A percentile compares a stretch with the other conserved stretches of the same genome.
phyloP scores from a whole-genome alignment of 1,140 invertebrate species.

The Caenorhabditis briggsae region DNA sequence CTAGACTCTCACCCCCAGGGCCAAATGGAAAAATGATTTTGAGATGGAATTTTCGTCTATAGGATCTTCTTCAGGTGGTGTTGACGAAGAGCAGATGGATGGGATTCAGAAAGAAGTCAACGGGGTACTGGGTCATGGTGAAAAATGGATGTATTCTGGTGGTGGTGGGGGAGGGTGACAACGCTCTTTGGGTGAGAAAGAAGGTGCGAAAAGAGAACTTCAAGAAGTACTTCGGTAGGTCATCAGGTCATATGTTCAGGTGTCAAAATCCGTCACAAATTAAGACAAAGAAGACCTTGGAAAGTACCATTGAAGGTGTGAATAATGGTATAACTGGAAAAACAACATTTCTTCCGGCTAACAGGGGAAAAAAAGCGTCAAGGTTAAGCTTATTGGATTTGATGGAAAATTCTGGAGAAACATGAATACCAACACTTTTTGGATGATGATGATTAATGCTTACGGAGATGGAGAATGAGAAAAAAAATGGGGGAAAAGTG shows the following conservation, averaged over 20 bases:
- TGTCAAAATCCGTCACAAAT: background rate
- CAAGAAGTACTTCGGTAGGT: no score
- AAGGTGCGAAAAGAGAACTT: background rate
- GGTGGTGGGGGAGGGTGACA: background rate
- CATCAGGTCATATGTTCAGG: background rate
- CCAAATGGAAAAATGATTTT: constrained; percentile 5
- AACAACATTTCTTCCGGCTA: background rate
- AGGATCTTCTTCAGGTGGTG: constrained; percentile 11
- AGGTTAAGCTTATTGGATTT: background rate
- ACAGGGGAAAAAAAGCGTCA: background rate
- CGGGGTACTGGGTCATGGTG: constrained; percentile 47
- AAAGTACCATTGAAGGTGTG: background rate
- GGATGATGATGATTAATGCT: background rate
- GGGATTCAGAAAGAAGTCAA: background rate
- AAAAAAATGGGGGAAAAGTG: background rate
- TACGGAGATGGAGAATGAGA: background rate
- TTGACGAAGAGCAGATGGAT: background rate
- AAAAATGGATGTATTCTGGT: background rate
- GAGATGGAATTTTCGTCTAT: background rate
- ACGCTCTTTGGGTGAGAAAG: background rate
- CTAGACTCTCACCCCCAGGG: background rate
- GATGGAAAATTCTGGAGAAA: background rate
- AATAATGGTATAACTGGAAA: background rate
- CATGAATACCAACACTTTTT: background rate
- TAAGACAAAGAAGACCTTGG: constrained; percentile 14